These are phyloP conservation scores for Drosophila affinis DNA, from an alignment of 2,888 invertebrate genomes.

Conservation along the genomic window DNA sequence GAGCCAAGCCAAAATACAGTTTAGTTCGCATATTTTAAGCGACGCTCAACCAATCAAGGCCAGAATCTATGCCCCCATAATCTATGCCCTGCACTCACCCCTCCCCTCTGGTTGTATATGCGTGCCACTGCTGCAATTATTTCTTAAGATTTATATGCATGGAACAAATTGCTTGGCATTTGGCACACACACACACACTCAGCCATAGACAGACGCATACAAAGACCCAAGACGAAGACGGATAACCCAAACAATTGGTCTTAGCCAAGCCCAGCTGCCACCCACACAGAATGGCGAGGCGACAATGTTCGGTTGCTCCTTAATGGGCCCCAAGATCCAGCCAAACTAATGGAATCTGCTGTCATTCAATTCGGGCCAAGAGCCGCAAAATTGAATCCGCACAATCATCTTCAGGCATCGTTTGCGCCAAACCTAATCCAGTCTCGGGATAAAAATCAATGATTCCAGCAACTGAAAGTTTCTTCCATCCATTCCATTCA, in stretches of 20 bases:
- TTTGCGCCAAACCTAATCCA: slow-evolving; percentile 3
- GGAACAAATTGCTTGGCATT: slow-evolving; percentile 70
- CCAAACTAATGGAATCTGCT: slow-evolving; percentile 32
- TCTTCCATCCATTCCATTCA: neutral
- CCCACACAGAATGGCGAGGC: slow-evolving; percentile 25
- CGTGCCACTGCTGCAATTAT: slow-evolving; percentile 43
- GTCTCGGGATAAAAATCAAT: slow-evolving; percentile 28
- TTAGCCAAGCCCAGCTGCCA: slow-evolving; percentile 24
- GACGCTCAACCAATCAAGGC: slow-evolving; percentile 53
- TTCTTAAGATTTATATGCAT: slow-evolving; percentile 64
- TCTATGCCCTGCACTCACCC: neutral
- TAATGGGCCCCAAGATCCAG: slow-evolving; percentile 18
- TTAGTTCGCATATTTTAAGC: slow-evolving; percentile 63
- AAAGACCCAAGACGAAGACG: slow-evolving; percentile 40
- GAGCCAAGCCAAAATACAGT: slow-evolving; percentile 46
- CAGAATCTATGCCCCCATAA: slow-evolving; percentile 28
- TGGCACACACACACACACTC: slow-evolving; percentile 48
- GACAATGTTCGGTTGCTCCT: slow-evolving; percentile 6
- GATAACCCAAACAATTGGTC: slow-evolving; percentile 31
- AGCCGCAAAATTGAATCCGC: slow-evolving; percentile 10
- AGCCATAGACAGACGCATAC: slow-evolving; percentile 24
- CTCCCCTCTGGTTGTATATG: slow-evolving; percentile 9
- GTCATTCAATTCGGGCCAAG: slow-evolving; percentile 12
- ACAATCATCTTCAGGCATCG: neutral
- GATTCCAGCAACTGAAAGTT: slow-evolving; percentile 27